Conservation (phyloP, 2,113 vertebrate species). For the Spea multiplicata region DNA sequence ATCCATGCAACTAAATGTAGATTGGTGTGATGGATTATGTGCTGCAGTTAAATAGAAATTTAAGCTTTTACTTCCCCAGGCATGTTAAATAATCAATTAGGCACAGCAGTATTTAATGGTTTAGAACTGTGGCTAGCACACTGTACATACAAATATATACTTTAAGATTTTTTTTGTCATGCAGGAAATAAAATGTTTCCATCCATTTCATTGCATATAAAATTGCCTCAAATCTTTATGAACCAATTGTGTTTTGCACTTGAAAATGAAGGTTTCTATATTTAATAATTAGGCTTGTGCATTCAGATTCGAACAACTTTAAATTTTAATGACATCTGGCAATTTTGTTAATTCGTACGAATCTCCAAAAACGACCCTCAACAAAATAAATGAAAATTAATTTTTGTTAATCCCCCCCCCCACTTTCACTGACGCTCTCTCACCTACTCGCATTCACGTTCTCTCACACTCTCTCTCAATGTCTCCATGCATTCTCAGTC, state of each 20-base stretch:
- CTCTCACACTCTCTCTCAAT: too few species aligned
- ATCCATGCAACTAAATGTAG: background rate
- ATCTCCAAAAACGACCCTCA: too few species aligned
- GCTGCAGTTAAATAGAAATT: background rate
- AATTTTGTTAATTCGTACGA: too few species aligned
- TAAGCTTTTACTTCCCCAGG: slow-evolving; percentile 8
- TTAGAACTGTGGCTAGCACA: background rate
- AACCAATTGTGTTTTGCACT: background rate
- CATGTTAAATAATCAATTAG: slow-evolving; percentile 14
- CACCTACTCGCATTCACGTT: too few species aligned
- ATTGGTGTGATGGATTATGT: slow-evolving; percentile 4
- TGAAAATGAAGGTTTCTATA: too few species aligned
- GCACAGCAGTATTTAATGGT: slow-evolving; percentile 14
- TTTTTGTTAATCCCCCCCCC: too few species aligned
- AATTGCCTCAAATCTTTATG: slow-evolving; percentile 4
- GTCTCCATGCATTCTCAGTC: too few species aligned
- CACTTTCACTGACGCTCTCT: too few species aligned
- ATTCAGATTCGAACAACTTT: too few species aligned
- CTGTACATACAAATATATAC: slow-evolving; percentile 2
- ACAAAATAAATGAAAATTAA: too few species aligned
- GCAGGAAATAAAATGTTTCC: background rate
- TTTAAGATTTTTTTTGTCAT: slow-evolving; percentile 12
- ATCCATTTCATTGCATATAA: background rate
- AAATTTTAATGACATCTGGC: too few species aligned
- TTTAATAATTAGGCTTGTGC: too few species aligned